These are phyloP conservation scores for Lasioglossum marginatum DNA, from an alignment of 2,888 invertebrate species.

Conservation along the genomic window DNA sequence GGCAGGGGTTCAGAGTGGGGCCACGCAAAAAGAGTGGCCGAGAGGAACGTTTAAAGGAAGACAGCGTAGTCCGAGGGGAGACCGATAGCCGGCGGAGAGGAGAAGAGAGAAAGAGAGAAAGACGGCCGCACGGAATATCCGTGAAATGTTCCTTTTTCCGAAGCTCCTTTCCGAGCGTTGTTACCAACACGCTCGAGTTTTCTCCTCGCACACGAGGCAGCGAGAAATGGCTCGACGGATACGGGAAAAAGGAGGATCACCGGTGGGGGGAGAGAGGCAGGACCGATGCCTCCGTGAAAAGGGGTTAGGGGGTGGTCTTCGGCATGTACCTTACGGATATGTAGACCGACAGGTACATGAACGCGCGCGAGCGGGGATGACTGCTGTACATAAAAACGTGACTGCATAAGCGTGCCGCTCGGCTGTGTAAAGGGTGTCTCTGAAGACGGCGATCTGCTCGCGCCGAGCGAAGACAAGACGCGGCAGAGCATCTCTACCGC, in stretches of 20 bases:
- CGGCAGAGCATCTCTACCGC: neutral
- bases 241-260: slow-evolving; percentile 40
- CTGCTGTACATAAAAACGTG: slow-evolving; percentile 36
- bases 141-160: slow-evolving; percentile 69
- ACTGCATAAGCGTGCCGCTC: slow-evolving; percentile 24
- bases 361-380: slow-evolving; percentile 13
- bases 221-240: slow-evolving; percentile 62
- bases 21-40: slow-evolving; percentile 11
- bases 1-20: slow-evolving; percentile 34
- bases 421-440: slow-evolving; percentile 11
- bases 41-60: neutral
- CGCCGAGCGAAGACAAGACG: neutral
- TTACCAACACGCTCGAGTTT: slow-evolving; percentile 68
- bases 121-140: slow-evolving; percentile 32
- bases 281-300: slow-evolving; percentile 59
- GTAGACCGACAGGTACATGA: slow-evolving; percentile 68
- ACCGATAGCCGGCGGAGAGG: slow-evolving; percentile 14
- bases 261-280: slow-evolving; percentile 29
- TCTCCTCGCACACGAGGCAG: slow-evolving; percentile 54
- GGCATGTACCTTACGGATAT: slow-evolving; percentile 61
- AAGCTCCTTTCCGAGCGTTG: slow-evolving; percentile 70
- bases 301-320: slow-evolving; percentile 59
- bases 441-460: neutral
- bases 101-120: neutral
- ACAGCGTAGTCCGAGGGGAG: neutral